Evolutionary conservation across 2,888 invertebrate genomes (phyloP), one percentile per base, ranked within the genome.

Genomic region (Caenorhabditis becei): DNA sequence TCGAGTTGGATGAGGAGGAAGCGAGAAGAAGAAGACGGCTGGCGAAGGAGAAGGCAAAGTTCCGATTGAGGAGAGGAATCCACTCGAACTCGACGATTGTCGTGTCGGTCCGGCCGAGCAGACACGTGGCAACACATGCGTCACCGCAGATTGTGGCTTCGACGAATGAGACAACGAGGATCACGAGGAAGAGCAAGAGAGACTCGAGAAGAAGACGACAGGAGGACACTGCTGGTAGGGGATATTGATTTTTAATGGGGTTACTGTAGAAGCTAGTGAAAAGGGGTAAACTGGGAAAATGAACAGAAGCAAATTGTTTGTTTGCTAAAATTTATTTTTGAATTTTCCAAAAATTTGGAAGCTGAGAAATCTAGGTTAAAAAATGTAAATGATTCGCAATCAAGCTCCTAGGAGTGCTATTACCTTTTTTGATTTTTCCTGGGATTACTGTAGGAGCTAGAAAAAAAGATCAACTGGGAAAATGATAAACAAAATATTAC

Each of bases 1-100:
- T 90, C 10, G 89, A 89, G 71, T 44, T 74, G 20, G 81, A 77
- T 35, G 82, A 82, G 35, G 80, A 84, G 59, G 80, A 74, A 63
- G 70, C 80, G 24, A 35, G 72, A 56, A 47, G 81, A 65, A 47
- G 58, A 20, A 20, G 82, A 16, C 26, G 82, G 44, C 28, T 82
- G 37, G 82, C 80, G 10, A 75, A 74, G 66, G 75, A 63, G 18
- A 75, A 75, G 54, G 56, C 63, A 23, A 67, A 72, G 47, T 63
- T 47, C 18, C 61, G 77, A n/a, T 32, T 69, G 47, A 35, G 82
- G 66, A 37, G 82, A 37, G 77, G 77, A 58, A 35, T 74, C 23
- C 65, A 66, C 24, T 41, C 65, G 41, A 65, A 70, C 32, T 59
- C 71, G 4, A 59, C 71, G 14, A 67, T 67, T 32, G 62, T 77